These are phyloP conservation scores for Oxytorus armatus DNA, from an alignment of 2,888 invertebrate genomes.

Conservation along the genomic window DNA sequence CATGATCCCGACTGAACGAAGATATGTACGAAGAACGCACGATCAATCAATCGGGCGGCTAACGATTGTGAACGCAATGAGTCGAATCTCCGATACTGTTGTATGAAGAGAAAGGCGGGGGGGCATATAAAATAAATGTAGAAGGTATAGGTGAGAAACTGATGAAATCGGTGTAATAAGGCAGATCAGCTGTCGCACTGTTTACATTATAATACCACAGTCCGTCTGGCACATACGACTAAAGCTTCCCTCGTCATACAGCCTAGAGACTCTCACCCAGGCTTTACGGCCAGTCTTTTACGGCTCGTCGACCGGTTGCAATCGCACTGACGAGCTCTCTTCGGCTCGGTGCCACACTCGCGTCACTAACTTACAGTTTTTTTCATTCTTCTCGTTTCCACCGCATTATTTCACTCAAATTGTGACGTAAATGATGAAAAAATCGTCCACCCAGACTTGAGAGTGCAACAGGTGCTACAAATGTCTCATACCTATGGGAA, in stretches of 20 bases:
- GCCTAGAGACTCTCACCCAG: conserved; percentile 69
- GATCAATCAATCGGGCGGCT: conserved; percentile 11
- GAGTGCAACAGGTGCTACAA: conserved; percentile 68
- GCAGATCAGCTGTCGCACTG: conserved; percentile 73
- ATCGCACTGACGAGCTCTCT: conserved; percentile 57
- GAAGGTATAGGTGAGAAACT: conserved; percentile 28
- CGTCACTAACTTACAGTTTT: neutral
- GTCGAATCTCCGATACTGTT: too few species aligned
- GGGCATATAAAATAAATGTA: conserved; percentile 20
- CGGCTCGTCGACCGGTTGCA: conserved; percentile 74
- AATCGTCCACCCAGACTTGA: neutral
- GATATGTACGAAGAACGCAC: too few species aligned
- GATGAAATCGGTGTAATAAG: conserved; percentile 13
- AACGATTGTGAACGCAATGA: neutral
- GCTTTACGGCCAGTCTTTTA: conserved; percentile 74
- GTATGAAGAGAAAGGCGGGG: neutral
- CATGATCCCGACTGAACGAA: too few species aligned
- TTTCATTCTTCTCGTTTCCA: neutral
- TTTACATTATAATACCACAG: conserved; percentile 74
- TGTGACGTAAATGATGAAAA: neutral
- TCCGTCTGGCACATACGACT: conserved; percentile 64
- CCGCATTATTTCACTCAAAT: neutral
- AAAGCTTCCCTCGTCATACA: conserved; percentile 64
- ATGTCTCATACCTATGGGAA: conserved; percentile 35
- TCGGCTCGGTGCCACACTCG: conserved; percentile 25